phyloP scores from a whole-genome alignment of 2,797 vertebrate species.

The Mus caroli region DNA sequence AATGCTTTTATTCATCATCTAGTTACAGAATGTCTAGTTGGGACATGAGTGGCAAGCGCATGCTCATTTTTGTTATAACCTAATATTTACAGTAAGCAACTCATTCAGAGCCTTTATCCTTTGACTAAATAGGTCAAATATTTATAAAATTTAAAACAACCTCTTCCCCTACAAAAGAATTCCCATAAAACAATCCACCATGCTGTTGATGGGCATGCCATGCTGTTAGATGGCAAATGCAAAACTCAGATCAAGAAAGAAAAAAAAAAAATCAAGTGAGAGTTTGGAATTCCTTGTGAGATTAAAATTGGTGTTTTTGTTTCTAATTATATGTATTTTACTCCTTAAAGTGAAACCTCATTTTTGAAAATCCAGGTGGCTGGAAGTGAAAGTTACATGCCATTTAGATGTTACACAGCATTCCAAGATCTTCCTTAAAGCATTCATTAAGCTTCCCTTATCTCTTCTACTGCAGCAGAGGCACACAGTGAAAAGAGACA shows the following conservation, averaged over 20 bases:
- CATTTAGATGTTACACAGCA: background rate
- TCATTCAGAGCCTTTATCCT: background rate
- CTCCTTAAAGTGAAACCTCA: conserved; percentile 5
- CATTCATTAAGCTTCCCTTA: background rate
- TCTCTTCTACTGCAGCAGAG: background rate
- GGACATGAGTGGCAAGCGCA: conserved; percentile 52
- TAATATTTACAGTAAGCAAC: conserved; percentile 48
- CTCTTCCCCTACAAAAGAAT: conserved; percentile 23
- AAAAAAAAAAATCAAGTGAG: background rate
- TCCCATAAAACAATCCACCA: background rate
- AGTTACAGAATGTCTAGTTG: conserved; percentile 27
- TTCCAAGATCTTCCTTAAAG: conserved; percentile 31
- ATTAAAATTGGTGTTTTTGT: conserved; percentile 14
- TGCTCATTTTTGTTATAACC: conserved; percentile 67
- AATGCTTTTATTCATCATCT: conserved; percentile 38
- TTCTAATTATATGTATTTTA: background rate
- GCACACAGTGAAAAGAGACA: background rate
- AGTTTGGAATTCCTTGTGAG: conserved; percentile 16
- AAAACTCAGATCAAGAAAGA: conserved; percentile 47
- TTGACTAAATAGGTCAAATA: conserved; percentile 25
- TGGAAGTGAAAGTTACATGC: background rate
- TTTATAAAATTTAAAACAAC: conserved; percentile 65
- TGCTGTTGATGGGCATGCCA: background rate
- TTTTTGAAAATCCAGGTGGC: conserved; percentile 36
- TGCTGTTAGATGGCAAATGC: background rate